Evolutionary conservation across 2,888 invertebrate species (phyloP), one percentile per base, ranked within the genome.

Genomic region (Ectemnius cavifrons): DNA sequence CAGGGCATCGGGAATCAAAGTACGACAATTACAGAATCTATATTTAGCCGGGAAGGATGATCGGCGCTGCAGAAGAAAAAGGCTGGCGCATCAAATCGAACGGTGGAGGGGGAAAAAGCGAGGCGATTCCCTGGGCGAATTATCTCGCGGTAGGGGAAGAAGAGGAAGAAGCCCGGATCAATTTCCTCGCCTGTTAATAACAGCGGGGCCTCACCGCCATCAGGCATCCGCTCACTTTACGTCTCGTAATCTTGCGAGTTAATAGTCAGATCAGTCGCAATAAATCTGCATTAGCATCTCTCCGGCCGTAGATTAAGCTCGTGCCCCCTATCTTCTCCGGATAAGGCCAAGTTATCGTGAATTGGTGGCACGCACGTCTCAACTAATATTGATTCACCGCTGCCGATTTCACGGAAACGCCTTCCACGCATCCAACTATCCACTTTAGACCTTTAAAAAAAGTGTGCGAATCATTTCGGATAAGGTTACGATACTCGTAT

Each of bases 211-310:
- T 57, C 63, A 64, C 62, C 56, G 62, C 64, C 61, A 71, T 71
- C 63, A 67, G 77, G 67, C 61, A 52, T 20, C 66, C 66, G 18
- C 59, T 72, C 72, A 63, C 78, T 69, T 73, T 37, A 65, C 71
- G 78, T 73, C 78, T 78, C 78, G 65, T 78, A 78, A 78, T 74
- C 78, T 78, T 71, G 73, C 71, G 60, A 78, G 70, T 78, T 78
- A 78, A 78, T 78, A 76, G 78, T 71, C 78, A 77, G 77, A 77
- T 77, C 78, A 77, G 77, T 77, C 77, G 77, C 67, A 63, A 77
- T 77, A 77, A 77, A 77, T 77, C 77, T 63, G 77, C 69, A 77
- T 77, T 77, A 77, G 69, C 67, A 61, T 63, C 67, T 63, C 28
- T 28, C 37, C 62, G 57, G 61, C 20, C 47, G 52, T 46, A 58